Percentiles rank a stretch among this genome's conserved stretches.
Conservation (phyloP, 1,140 invertebrate species). For the Caenorhabditis brenneri region DNA sequence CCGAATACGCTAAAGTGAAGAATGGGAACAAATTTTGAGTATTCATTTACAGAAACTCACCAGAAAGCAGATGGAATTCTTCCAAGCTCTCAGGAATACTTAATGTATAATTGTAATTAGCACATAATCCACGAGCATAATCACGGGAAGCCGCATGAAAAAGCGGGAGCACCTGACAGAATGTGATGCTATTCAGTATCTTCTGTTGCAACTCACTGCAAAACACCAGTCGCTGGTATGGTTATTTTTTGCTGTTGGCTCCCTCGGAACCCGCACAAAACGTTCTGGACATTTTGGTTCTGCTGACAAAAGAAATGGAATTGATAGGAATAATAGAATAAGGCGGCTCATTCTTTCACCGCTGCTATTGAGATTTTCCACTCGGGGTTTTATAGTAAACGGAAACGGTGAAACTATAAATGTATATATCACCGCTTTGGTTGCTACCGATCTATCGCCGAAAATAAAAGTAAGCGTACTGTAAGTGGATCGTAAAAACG, state of each 20-base stretch:
- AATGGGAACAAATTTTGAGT: not conserved
- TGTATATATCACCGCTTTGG: no score
- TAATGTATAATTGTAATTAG: not conserved
- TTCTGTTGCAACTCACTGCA: not conserved
- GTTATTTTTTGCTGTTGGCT: not conserved
- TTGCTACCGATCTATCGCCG: no score
- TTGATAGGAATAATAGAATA: not conserved
- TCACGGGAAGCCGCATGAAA: not conserved
- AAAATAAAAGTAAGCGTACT: no score
- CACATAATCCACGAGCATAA: not conserved
- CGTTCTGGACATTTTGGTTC: not conserved
- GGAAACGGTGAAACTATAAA: no score
- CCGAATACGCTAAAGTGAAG: no score
- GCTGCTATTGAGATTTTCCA: no score
- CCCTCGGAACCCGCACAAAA: not conserved
- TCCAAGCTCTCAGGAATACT: not conserved
- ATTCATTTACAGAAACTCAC: not conserved
- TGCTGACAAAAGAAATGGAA: not conserved
- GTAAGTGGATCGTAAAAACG: no score
- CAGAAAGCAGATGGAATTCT: not conserved
- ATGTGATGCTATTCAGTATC: no score
- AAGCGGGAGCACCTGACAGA: no score
- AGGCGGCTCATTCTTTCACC: no score
- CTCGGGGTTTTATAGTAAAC: no score
- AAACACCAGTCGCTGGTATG: not conserved